Conservation (phyloP, 2,888 invertebrate species). For the Lasioglossum morio region DNA sequence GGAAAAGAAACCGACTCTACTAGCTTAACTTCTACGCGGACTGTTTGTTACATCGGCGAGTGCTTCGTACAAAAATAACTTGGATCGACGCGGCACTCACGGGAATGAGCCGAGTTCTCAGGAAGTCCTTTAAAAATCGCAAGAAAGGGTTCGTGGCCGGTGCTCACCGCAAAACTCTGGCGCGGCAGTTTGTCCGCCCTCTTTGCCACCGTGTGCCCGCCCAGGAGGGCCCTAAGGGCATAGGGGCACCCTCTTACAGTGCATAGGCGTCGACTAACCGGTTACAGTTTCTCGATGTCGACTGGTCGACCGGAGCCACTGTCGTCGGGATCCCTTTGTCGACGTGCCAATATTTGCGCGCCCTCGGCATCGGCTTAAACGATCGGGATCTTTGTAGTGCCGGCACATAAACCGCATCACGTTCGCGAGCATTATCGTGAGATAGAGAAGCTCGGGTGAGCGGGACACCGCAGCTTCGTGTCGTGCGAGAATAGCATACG, state of each 20-base stretch:
- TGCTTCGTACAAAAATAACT: background rate
- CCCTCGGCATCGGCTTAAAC: slow-evolving; percentile 17
- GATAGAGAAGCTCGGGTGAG: background rate
- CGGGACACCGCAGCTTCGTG: slow-evolving; percentile 54
- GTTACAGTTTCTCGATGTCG: slow-evolving; percentile 2
- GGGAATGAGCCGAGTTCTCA: background rate
- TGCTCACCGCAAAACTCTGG: slow-evolving; percentile 41
- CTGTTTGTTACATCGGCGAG: background rate
- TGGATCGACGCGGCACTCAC: background rate
- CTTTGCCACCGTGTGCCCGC: slow-evolving; percentile 64
- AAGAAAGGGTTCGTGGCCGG: slow-evolving; percentile 24
- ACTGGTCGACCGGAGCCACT: slow-evolving; percentile 4
- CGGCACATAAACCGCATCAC: slow-evolving; percentile 39
- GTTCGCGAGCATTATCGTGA: slow-evolving; percentile 16
- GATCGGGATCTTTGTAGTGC: slow-evolving; percentile 12
- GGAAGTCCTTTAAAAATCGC: background rate
- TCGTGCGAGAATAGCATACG: slow-evolving; percentile 24
- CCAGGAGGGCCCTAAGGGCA: slow-evolving; percentile 53
- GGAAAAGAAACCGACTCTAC: background rate
- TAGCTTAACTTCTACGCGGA: background rate
- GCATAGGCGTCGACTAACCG: slow-evolving; percentile 33
- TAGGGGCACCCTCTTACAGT: slow-evolving; percentile 50
- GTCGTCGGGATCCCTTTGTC: slow-evolving; percentile 13
- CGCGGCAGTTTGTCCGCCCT: slow-evolving; percentile 59
- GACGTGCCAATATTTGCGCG: slow-evolving; percentile 39